A percentile compares a stretch with the other conserved stretches of the same genome.
These are phyloP conservation scores for Callipepla californica DNA, from an alignment of 2,113 vertebrate species.

Conservation along the genomic window DNA sequence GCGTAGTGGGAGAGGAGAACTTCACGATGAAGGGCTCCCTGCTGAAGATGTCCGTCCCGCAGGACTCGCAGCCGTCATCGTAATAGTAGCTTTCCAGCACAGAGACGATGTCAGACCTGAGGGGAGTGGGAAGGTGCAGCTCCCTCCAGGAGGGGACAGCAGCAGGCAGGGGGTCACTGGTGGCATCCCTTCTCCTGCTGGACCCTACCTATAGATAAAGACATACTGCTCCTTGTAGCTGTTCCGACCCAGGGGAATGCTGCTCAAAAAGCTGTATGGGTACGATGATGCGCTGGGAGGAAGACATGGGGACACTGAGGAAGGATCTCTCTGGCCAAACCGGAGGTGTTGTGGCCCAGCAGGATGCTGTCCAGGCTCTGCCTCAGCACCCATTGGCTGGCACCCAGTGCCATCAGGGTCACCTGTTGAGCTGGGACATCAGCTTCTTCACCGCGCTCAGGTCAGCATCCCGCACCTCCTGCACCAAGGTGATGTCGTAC, in stretches of 20 bases:
- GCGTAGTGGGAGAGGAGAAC: slow-evolving; percentile 77
- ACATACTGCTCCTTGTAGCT: slow-evolving; percentile 91
- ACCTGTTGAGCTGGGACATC: slow-evolving; percentile 89
- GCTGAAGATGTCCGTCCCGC: slow-evolving; percentile 83
- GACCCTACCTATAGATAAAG: slow-evolving; percentile 89
- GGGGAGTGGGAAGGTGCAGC: not conserved
- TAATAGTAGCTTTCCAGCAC: slow-evolving; percentile 87
- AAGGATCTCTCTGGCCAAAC: not conserved
- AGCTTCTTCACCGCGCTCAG: slow-evolving; percentile 83
- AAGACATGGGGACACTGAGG: not conserved
- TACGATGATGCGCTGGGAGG: slow-evolving; percentile 62
- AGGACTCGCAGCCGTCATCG: slow-evolving; percentile 80
- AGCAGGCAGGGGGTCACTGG: rapidly evolving
- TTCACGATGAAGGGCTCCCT: slow-evolving; percentile 91
- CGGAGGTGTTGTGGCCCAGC: rapidly evolving
- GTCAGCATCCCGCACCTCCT: slow-evolving; percentile 90
- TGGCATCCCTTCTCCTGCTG: not conserved
- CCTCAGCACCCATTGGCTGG: not conserved
- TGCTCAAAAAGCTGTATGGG: slow-evolving; percentile 79
- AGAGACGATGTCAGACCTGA: slow-evolving; percentile 80
- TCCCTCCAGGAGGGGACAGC: not conserved
- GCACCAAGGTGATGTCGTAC: slow-evolving; percentile 88
- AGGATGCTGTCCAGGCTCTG: not conserved
- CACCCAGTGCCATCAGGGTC: rapidly evolving
- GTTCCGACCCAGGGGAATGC: slow-evolving; percentile 85